Conservation (phyloP, 2,113 vertebrate species). For the Prinia subflava region DNA sequence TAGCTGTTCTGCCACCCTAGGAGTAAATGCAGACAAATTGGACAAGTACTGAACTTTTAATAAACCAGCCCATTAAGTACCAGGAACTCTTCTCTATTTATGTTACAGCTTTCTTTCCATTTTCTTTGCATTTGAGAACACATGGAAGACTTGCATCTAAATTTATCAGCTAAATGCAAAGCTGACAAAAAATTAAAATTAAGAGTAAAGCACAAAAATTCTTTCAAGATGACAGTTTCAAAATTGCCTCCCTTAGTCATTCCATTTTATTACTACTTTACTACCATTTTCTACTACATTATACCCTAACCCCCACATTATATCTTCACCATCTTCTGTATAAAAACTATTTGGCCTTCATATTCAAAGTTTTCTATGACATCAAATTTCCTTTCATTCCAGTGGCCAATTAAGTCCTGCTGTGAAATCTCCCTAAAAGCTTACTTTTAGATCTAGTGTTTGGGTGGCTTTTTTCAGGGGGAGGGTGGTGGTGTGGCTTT, state of each 20-base stretch:
- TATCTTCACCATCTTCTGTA: not conserved
- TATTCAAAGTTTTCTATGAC: not conserved
- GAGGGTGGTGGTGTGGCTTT: accelerated
- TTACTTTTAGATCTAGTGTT: not conserved
- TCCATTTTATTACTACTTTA: not conserved
- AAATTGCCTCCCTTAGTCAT: not conserved
- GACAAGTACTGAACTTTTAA: not conserved
- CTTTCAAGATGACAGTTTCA: not conserved
- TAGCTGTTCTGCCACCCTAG: not conserved
- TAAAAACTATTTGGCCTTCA: not conserved
- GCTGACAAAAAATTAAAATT: not conserved
- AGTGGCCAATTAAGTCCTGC: not conserved
- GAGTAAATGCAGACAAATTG: not conserved
- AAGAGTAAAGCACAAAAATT: not conserved
- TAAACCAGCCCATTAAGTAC: not conserved
- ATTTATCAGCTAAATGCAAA: not conserved
- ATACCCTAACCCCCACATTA: not conserved
- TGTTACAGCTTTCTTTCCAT: not conserved
- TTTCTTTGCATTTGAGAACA: not conserved
- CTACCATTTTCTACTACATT: not conserved
- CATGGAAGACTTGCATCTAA: not conserved
- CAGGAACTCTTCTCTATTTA: not conserved
- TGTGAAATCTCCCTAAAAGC: not conserved
- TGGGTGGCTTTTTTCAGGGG: not conserved
- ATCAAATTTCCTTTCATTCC: not conserved